Base-by-base conservation (phyloP, 2,888 invertebrate species). In the Caenorhabditis imperialis region DNA sequence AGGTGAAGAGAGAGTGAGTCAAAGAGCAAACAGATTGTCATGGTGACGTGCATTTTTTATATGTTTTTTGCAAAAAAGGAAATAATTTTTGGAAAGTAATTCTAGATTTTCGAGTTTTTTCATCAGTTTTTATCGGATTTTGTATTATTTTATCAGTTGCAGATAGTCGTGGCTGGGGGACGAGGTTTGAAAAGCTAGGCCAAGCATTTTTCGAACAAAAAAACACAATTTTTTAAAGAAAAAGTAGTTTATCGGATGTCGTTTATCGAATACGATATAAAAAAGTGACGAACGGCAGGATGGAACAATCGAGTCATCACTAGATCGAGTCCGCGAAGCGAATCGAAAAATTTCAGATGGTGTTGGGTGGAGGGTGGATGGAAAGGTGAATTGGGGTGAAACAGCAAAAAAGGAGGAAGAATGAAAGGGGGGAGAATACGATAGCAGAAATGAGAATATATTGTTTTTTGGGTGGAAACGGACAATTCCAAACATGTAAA, bases 211-310 rank as follows among this genome's bases (percentile, higher is more conserved):
- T 5, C 0, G 27, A 48, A 25, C 54, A 27, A 25, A 25, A 40
- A 18, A n/a, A 18, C 10, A 14, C 16, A 30, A n/a, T n/a, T n/a
- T n/a, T n/a, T n/a, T n/a, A 18, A 1, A 23, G 44, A 44, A 18
- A 35, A 12, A 4, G n/a, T 16, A 23, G 3, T 53, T 38, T 67
- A 50, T 48, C 27, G 65, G 54, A 63, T 63, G 53, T 63, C 50
- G 63, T 54, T 63, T 67, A 57, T 62, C 48, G 50, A 65, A 51
- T 50, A 67, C 55, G 57, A 67, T 57, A 67, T 67, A 40, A 55
- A 37, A 25, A 40, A 55, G 54, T 55, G 54, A 25, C 40, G n/a
- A n/a, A n/a, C n/a, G n/a, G n/a, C n/a, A n/a, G n/a, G n/a, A n/a
- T n/a, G n/a, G n/a, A n/a, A 38, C 27, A 20, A 37, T 40, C 37